phyloP scores from a whole-genome alignment of 2,888 invertebrate species.

The Eupithecia subumbrata region DNA sequence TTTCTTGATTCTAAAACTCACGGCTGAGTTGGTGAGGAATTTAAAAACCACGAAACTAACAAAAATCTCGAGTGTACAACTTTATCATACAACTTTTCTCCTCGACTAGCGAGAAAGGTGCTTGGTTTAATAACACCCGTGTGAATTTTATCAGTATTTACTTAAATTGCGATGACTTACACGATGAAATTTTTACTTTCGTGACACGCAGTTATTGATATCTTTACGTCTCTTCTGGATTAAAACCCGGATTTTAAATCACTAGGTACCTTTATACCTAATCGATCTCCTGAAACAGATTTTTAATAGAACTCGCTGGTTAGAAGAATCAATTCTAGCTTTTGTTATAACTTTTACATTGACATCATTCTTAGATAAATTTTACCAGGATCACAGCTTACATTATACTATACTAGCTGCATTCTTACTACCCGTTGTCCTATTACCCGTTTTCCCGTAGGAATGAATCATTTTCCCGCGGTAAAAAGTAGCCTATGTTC shows the following conservation, averaged over 20 bases:
- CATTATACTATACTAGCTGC: too few relatives aligned
- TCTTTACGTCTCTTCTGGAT: not conserved
- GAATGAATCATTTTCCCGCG: too few relatives aligned
- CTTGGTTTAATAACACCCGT: not conserved
- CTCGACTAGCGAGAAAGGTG: not conserved
- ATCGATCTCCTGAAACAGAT: not conserved
- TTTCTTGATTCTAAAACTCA: too few relatives aligned
- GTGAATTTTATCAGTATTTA: not conserved
- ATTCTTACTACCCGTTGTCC: too few relatives aligned
- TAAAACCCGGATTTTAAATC: too few relatives aligned
- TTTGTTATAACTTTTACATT: not conserved
- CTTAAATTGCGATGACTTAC: not conserved
- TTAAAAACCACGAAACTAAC: too few relatives aligned
- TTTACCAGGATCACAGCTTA: too few relatives aligned
- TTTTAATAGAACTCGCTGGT: not conserved
- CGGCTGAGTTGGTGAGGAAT: too few relatives aligned
- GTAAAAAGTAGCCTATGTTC: too few relatives aligned
- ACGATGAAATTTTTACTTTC: not conserved
- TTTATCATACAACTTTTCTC: not conserved
- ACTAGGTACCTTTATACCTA: too few relatives aligned
- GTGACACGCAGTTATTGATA: not conserved
- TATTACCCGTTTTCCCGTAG: too few relatives aligned
- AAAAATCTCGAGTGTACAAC: not conserved
- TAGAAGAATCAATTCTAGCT: not conserved
- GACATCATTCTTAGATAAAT: not conserved